Percentiles rank a stretch among this genome's conserved stretches.
Evolutionary conservation across 2,113 vertebrate species (phyloP).

Genomic region (Salvator merianae): DNA sequence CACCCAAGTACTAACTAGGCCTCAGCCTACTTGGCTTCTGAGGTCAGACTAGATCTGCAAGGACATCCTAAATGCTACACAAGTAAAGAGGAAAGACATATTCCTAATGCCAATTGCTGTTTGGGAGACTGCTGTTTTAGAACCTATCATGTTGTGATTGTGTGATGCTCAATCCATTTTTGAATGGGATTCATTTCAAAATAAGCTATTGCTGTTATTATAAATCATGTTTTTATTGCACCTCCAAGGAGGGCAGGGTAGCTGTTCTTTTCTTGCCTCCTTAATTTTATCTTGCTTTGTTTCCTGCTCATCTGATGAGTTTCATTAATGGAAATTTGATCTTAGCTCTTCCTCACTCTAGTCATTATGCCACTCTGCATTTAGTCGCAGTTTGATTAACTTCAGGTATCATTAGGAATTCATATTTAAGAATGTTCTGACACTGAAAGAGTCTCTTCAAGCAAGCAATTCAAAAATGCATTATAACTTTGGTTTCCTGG

Average conservation of each 20-base stretch:
- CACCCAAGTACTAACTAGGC: too few species aligned
- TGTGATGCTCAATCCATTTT: not conserved
- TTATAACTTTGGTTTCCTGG: too few species aligned
- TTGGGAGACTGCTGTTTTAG: too few species aligned
- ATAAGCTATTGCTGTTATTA: not conserved
- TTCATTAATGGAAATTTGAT: not conserved
- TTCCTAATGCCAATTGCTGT: not conserved
- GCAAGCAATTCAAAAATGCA: not conserved
- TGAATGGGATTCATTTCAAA: not conserved
- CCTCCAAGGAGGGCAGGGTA: not conserved
- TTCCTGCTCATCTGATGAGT: not conserved
- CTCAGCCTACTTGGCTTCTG: too few species aligned
- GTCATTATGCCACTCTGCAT: too few species aligned
- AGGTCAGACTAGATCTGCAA: too few species aligned
- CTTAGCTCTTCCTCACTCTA: not conserved
- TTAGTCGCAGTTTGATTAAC: too few species aligned
- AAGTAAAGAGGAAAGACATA: not conserved
- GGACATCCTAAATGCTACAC: not conserved
- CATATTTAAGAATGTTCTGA: too few species aligned
- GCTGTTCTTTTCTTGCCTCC: not conserved
- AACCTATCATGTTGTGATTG: not conserved
- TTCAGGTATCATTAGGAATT: too few species aligned
- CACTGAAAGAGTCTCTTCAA: not conserved
- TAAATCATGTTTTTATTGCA: not conserved
- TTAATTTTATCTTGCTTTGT: not conserved